A percentile compares a stretch with the other conserved stretches of the same genome.
Conservation (phyloP, 2,113 vertebrate genomes). For the Xiphorhynchus elegans region DNA sequence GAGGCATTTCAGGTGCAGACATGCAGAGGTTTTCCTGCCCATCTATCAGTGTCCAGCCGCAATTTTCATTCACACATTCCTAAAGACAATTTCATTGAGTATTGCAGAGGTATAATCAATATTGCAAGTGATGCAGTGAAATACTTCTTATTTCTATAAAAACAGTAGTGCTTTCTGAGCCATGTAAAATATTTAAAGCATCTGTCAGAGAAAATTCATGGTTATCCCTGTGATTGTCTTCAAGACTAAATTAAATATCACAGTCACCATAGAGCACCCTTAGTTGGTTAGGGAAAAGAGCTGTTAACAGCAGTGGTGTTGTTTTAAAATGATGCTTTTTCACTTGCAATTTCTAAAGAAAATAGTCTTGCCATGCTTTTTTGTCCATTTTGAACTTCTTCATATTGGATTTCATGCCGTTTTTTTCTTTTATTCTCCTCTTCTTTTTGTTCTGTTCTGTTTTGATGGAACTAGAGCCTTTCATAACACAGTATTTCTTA, state of each 20-base stretch:
- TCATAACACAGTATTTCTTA: background rate
- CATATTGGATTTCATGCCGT: rapidly evolving
- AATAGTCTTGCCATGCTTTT: background rate
- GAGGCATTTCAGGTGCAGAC: background rate
- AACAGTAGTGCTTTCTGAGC: background rate
- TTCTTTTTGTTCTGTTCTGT: background rate
- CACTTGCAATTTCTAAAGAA: background rate
- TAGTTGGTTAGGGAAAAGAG: background rate
- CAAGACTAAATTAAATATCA: background rate
- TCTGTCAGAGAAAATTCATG: background rate
- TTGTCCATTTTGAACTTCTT: background rate
- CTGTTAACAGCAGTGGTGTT: background rate
- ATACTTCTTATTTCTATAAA: background rate
- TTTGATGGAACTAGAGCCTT: background rate
- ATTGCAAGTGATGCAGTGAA: background rate
- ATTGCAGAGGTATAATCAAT: background rate
- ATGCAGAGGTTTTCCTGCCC: background rate
- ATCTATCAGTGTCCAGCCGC: background rate
- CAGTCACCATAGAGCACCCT: background rate
- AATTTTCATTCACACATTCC: background rate
- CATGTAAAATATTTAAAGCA: background rate
- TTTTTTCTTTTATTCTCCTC: background rate
- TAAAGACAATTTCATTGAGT: background rate
- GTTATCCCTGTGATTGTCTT: background rate
- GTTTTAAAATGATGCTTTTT: background rate